These are phyloP conservation scores for Chitala chitala DNA, from an alignment of 2,113 vertebrate species.

Conservation along the genomic window DNA sequence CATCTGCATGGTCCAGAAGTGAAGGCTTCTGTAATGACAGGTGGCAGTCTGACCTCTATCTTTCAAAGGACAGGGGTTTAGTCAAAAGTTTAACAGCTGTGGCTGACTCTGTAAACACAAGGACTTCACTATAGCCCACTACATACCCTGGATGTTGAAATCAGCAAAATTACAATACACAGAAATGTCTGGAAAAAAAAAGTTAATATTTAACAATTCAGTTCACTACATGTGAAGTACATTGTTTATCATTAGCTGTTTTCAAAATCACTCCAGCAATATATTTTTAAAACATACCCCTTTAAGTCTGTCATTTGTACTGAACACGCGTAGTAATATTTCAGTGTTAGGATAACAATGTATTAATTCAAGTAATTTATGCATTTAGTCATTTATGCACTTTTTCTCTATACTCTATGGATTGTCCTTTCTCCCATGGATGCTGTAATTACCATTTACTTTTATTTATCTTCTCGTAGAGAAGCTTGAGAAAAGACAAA, in stretches of 20 bases:
- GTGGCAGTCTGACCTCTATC: constrained; percentile 4
- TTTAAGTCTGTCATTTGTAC: constrained; percentile 13
- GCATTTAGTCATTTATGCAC: constrained; percentile 13
- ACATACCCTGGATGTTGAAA: constrained; percentile 26
- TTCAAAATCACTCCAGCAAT: not conserved
- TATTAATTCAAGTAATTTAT: not conserved
- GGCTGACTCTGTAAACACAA: constrained; percentile 18
- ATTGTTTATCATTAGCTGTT: not conserved
- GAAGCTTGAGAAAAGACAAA: constrained; percentile 21
- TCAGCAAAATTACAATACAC: constrained; percentile 26
- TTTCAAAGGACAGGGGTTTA: not conserved
- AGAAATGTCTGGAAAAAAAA: constrained; percentile 19
- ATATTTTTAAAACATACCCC: constrained; percentile 13
- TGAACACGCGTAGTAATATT: not conserved
- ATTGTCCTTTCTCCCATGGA: constrained; percentile 18
- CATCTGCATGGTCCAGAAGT: not conserved
- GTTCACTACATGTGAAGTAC: constrained; percentile 16
- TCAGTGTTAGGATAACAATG: not conserved
- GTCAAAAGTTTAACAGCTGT: not conserved
- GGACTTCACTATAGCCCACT: constrained; percentile 2
- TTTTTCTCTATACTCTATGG: constrained; percentile 1
- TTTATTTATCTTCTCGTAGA: constrained; percentile 20
- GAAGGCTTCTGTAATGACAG: not conserved
- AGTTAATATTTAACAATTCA: constrained; percentile 12
- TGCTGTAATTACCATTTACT: constrained; percentile 9